Evolutionary conservation across 2,888 invertebrate species (phyloP).

Genomic region (Himalopsyche anomala): DNA sequence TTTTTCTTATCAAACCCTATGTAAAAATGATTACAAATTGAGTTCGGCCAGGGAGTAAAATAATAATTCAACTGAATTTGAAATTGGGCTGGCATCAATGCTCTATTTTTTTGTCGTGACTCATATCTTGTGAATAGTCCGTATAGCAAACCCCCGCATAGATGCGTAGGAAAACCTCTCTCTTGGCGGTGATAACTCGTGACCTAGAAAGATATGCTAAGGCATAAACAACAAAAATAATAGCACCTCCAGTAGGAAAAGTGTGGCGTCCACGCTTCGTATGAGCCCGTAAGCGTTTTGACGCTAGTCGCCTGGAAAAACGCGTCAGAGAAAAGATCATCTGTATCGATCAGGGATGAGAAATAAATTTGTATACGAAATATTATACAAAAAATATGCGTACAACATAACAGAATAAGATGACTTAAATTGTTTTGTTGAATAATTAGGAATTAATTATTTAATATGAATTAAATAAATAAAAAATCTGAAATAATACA

Average conservation of each 20-base stretch:
- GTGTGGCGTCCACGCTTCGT: slow-evolving; percentile 43
- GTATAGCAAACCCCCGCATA: slow-evolving; percentile 50
- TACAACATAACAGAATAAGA: too few species aligned
- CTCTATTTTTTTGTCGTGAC: background rate
- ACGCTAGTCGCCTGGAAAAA: slow-evolving; percentile 22
- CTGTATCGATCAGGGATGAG: slow-evolving; percentile 43
- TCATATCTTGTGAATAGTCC: slow-evolving; percentile 39
- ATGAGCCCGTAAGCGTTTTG: slow-evolving; percentile 50
- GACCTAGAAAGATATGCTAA: slow-evolving; percentile 63
- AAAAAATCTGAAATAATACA: too few species aligned
- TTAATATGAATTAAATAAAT: too few species aligned
- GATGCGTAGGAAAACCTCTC: slow-evolving; percentile 58
- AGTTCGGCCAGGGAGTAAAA: too few species aligned
- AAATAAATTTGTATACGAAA: background rate
- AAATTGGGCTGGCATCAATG: too few species aligned
- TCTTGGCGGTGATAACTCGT: slow-evolving; percentile 62
- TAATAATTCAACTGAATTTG: too few species aligned
- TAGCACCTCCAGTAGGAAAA: slow-evolving; percentile 57
- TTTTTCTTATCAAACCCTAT: too few species aligned
- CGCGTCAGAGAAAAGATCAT: slow-evolving; percentile 43
- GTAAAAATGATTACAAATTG: too few species aligned
- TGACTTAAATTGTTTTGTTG: too few species aligned
- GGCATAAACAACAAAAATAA: slow-evolving; percentile 64
- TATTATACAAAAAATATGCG: too few species aligned
- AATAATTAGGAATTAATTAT: too few species aligned